Evolutionary conservation across 2,888 invertebrate genomes (phyloP).

Genomic region (Cryptocheilus praepositus): DNA sequence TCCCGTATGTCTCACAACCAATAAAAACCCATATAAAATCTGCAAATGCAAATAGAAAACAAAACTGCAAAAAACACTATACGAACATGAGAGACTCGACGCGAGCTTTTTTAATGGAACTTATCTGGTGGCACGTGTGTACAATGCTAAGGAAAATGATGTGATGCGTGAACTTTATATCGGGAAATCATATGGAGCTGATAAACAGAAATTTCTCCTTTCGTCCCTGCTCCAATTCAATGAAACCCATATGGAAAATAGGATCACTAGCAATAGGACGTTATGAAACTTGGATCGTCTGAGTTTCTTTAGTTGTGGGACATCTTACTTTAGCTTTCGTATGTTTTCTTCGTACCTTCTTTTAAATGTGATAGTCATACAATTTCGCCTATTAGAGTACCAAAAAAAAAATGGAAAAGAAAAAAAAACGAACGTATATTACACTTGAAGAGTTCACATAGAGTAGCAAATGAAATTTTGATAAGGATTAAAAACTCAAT

Average conservation of each 20-base stretch:
- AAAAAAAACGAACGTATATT: conserved; percentile 26
- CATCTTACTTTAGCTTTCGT: conserved; percentile 13
- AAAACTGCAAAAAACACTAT: no score
- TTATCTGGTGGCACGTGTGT: no score
- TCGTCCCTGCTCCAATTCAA: background rate
- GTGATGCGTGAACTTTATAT: no score
- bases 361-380: conserved; percentile 8
- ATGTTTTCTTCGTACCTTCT: conserved; percentile 5
- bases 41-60: background rate
- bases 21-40: conserved; percentile 17
- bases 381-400: conserved; percentile 8
- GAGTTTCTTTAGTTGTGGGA: conserved; percentile 37
- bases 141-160: no score
- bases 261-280: background rate
- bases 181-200: no score
- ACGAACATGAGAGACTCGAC: no score
- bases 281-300: conserved; percentile 4
- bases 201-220: background rate
- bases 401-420: conserved; percentile 7
- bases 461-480: conserved; percentile 29
- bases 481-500: conserved; percentile 9
- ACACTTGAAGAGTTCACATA: conserved; percentile 42
- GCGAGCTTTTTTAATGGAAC: no score
- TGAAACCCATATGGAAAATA: conserved; percentile 4
- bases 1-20: conserved; percentile 38